Base-by-base conservation (phyloP, 2,113 vertebrate genomes). In the Malaclemys terrapin region DNA sequence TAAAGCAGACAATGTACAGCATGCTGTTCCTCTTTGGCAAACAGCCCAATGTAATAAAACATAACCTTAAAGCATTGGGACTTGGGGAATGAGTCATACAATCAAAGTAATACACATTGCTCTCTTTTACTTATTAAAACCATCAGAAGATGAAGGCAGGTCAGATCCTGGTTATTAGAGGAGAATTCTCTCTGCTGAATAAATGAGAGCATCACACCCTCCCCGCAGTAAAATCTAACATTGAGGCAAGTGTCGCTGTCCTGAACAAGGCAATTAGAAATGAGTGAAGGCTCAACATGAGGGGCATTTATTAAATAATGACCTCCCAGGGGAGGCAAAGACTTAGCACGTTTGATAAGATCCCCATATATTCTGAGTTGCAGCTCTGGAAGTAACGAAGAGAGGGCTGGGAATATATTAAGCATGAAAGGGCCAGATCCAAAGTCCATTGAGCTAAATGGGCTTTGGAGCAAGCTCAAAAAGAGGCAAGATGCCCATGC, bases 71-170 rank as follows among this genome's bases (percentile, higher is more conserved):
- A 82, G 11, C 47, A 87, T 4, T 49, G 45, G 11, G 47, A 80
- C 14, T 80, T 53, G 79, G 16, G 29, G 90, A 62, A 62, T 87
- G 31, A 49, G 52, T 82, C 2, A 2, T 50, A 82, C 93, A 20
- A 79, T 91, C 83, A 80, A 90, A 93, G 10, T 65, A 91, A 94
- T 54, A 8, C 20, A 29, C 6, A 1, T 31, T 35, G 38, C 19
- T 84, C 10, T 80, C 4, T 81, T 96, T 93, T 93, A 83, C 35
- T 94, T 82, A 93, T 52, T 80, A 88, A 88, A 96, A 49, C 5
- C 31, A 50, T 53, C 50, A 78, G 42, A 92, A 87, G 27, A 54
- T 13, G 31, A 84, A 24, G 57, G 14, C 10, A 93, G 14, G 80
- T 54, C 5, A 69, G 31, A 72, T 89, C 2, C 80, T 79, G 62